Percentiles rank a stretch among this genome's conserved stretches.
Evolutionary conservation across 2,797 vertebrate genomes (phyloP).

Genomic region (Erpetoichthys calabaricus): DNA sequence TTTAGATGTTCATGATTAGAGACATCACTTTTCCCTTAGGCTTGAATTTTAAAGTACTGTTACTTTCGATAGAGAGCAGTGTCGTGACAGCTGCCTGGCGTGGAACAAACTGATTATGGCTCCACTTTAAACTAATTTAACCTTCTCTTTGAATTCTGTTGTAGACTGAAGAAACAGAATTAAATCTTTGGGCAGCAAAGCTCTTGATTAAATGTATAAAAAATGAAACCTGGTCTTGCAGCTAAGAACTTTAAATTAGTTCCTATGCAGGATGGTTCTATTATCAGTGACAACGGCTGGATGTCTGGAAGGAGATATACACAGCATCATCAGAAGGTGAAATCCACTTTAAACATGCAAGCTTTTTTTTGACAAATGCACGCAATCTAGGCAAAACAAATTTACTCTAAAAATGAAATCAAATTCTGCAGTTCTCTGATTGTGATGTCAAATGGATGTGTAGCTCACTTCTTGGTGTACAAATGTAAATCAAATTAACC

Average conservation of each 20-base stretch:
- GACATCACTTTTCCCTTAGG: slow-evolving; percentile 2
- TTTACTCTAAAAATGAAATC: no score
- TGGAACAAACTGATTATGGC: slow-evolving; percentile 13
- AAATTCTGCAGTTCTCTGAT: no score
- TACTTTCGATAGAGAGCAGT: slow-evolving; percentile 4
- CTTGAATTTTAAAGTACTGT: slow-evolving; percentile 3
- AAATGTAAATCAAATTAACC: no score
- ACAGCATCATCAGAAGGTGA: no score
- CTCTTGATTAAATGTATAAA: slow-evolving; percentile 10
- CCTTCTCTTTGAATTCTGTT: slow-evolving; percentile 9
- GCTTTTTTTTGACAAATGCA: no score
- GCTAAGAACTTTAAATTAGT: slow-evolving; percentile 2
- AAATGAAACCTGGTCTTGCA: slow-evolving; percentile 7
- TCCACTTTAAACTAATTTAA: slow-evolving; percentile 7
- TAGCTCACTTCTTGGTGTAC: no score
- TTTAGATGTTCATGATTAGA: not conserved
- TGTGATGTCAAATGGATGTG: no score
- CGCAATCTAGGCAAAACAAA: no score
- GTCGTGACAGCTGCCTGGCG: slow-evolving; percentile 2
- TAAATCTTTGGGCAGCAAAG: slow-evolving; percentile 13
- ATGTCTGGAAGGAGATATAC: no score
- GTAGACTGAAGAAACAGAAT: slow-evolving; percentile 7
- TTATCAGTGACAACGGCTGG: no score
- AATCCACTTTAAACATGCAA: no score
- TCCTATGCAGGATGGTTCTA: not conserved